Evolutionary conservation across 2,113 vertebrate genomes (phyloP), one percentile per base, ranked within the genome.

Genomic region (Syngnathoides biaculeatus): DNA sequence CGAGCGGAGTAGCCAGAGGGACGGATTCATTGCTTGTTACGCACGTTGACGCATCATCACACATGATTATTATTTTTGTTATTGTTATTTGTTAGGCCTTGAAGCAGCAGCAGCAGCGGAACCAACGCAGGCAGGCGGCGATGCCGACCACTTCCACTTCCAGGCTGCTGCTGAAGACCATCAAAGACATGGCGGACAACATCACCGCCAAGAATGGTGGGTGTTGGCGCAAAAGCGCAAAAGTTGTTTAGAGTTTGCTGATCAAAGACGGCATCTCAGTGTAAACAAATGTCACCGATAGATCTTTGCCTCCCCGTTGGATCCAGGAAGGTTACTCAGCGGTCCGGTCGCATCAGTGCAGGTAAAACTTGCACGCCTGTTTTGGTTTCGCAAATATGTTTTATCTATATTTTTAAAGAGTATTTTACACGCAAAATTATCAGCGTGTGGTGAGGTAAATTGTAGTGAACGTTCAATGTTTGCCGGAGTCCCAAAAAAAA

Each of bases 61-160:
- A 30, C 50, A 65, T 43, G 71, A 20, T 19, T 17, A 17, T 8
- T 4, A 50, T 1, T 71, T 70, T 71, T 71, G 75, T 67, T 84
- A 40, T 68, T 45, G 48, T n/a, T 68, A 40, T 48, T 10, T 5
- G 50, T 2, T 72, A 91, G 97, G 96, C 97, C 72, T 81, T 98
- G 80, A 98, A 96, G 79, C 96, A 98, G 89, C 94, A 95, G 86
- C 94, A 96, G 67, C 94, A 96, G 82, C 92, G 93, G 82, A 94
- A 95, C 75, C 93, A 95, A 84, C 95, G 95, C 27, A 93, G 95
- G 78, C 91, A 95, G 63, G 87, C 92, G 1, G 93, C 90, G 2
- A 90, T 95, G 88, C 85, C 95, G 0, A 79, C 94, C 43, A 68
- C 93, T 5, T 88, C 95, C 17, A 92, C 68, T 65, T 94, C 95